phyloP scores from a whole-genome alignment of 2,797 vertebrate genomes.

The Acanthurus leucopareius region DNA sequence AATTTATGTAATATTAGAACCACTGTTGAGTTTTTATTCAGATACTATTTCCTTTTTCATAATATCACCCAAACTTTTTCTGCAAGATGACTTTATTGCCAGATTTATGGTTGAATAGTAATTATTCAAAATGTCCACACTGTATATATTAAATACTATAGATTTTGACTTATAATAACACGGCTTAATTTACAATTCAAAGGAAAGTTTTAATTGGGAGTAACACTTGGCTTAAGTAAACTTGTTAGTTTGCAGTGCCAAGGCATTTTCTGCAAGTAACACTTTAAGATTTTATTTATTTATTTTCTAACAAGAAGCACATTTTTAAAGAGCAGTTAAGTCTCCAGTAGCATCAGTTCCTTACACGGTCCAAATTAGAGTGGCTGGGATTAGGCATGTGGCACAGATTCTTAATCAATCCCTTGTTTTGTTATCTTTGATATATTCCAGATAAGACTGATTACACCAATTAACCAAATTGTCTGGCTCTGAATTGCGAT shows the following conservation, averaged over 20 bases:
- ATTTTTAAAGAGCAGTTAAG: constrained; percentile 1
- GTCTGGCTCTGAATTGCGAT: constrained; percentile 58
- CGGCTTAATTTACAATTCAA: background rate
- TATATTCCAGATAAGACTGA: constrained; percentile 80
- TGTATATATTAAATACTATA: constrained; percentile 9
- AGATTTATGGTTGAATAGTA: background rate
- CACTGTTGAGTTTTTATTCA: background rate
- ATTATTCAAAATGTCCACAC: constrained; percentile 12
- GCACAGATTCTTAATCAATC: constrained; percentile 72
- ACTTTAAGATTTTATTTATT: constrained; percentile 34
- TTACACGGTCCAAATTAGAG: constrained; percentile 43
- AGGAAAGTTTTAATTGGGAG: constrained; percentile 34
- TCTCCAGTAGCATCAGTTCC: constrained; percentile 41
- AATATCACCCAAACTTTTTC: constrained; percentile 3
- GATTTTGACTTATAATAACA: constrained; percentile 9
- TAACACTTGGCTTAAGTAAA: constrained; percentile 32
- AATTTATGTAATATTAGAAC: no score
- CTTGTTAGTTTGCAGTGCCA: constrained; percentile 29
- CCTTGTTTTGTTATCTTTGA: constrained; percentile 76
- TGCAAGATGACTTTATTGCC: background rate
- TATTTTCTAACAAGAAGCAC: constrained; percentile 17
- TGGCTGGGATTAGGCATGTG: constrained; percentile 41
- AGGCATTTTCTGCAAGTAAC: constrained; percentile 38
- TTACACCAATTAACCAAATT: constrained; percentile 81
- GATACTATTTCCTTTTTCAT: background rate